phyloP scores from a whole-genome alignment of 2,113 vertebrate genomes.

The Empidonax alnorum region DNA sequence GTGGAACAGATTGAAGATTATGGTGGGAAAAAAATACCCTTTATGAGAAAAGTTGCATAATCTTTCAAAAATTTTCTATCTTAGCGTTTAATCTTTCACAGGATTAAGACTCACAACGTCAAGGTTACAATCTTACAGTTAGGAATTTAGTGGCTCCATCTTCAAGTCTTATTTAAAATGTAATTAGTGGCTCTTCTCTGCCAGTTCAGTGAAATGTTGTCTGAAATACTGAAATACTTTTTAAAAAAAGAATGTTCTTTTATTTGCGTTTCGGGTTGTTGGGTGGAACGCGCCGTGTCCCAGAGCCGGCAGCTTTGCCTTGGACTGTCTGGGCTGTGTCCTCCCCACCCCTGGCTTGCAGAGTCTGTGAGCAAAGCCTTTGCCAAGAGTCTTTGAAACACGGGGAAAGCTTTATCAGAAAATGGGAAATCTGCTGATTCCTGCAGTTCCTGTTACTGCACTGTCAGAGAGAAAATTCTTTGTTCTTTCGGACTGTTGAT shows the following conservation, averaged over 20 bases:
- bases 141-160: not conserved
- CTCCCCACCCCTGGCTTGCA: not conserved
- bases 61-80: not conserved
- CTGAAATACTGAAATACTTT: not conserved
- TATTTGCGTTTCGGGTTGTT: not conserved
- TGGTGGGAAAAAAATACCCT: not conserved
- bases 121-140: not conserved
- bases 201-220: not conserved
- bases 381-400: constrained; percentile 5
- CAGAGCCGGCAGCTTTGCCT: not conserved
- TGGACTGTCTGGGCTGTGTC: not conserved
- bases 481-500: not conserved
- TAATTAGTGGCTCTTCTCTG: not conserved
- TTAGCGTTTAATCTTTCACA: not conserved
- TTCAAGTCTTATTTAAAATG: not conserved
- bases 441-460: not conserved
- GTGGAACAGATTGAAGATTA: not conserved
- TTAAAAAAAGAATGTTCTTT: not conserved
- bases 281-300: rapidly evolving
- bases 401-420: not conserved
- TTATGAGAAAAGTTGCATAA: not conserved
- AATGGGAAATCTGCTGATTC: constrained; percentile 20
- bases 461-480: not conserved
- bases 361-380: not conserved
- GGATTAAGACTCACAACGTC: not conserved